Evolutionary conservation across 2,113 vertebrate species (phyloP), one percentile per base, ranked within the genome.

Genomic region (Cavia aperea): DNA sequence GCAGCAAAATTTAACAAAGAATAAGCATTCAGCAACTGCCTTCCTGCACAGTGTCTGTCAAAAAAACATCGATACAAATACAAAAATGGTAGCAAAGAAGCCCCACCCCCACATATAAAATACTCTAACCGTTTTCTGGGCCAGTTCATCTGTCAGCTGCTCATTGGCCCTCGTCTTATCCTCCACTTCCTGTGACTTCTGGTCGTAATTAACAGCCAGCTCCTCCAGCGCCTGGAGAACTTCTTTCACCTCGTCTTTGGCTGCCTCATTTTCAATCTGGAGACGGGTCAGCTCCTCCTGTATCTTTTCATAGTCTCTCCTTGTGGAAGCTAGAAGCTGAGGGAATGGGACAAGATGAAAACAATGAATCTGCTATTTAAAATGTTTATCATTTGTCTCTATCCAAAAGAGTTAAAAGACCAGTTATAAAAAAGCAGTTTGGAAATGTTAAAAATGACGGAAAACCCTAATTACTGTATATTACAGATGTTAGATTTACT

Each of bases 221-320:
- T 99, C 99, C 93, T 99, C 99, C 97, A 99, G 96, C 14, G 99
- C 99, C 95, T 99, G 98, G 24, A 99, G 98, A 86, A 99, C 99
- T 97, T 99, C 99, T 96, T 99, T 99, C 97, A 99, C 99, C 94
- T 99, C 99, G 21, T 98, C 98, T 96, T 99, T 99, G 1, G 99
- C 98, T 7, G 99, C 99, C 89, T 99, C 98, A 0, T 99, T 99
- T 97, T 99, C 99, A 63, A 98, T 98, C 97, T 99, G 99, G 56
- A 99, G 98, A 0, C 98, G 98, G 11, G 98, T 98, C 96, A 99
- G 96, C 96, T 99, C 99, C 97, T 99, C 99, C 86, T 99, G 99
- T 94, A 99, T 98, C 96, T 98, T 99, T 95, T 98, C 98, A 5
- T 99, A 98, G 96, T 99, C 99, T 92, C 98, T 98, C 92, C 98